Base-by-base conservation (phyloP, 1,140 invertebrate species). In the Belonocnema kinseyi region DNA sequence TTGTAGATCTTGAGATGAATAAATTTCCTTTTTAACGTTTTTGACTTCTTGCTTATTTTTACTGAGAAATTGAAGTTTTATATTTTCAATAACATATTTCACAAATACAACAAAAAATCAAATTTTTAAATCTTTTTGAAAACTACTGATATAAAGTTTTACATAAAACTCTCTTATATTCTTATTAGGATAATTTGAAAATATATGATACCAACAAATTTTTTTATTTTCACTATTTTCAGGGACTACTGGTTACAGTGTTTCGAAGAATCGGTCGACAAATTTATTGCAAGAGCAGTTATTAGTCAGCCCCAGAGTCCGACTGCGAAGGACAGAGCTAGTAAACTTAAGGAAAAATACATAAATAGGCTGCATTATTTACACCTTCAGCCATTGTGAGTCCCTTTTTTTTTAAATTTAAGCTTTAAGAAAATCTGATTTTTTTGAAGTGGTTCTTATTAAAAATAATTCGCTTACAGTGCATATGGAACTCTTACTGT, bases 171-270 rank as follows among this genome's bases (percentile, higher is more conserved):
- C 5, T 5, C 26, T 33, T n/a, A n/a, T n/a, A n/a, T n/a, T 33
- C 26, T 33, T 4, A 33, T 3, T 33, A 33, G 26, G 5, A 33
- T 33, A 33, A 33, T 8, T 4, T 14, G 3, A n/a, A 33, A 40
- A 53, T 72, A 53, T 53, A 17, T 52, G 40, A 54, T 10, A 61
- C 79, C 72, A 73, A 72, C 72, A 11, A 33, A 13, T 53, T 46
- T 77, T 58, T 56, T 50, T 77, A 66, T 73, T 77, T 84, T 26
- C n/a, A n/a, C 3, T 77, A 61, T 72, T 88, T 86, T 11, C 58
- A 93, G 97, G 83, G 94, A 96, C 80, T 99, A 99, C 91, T 99
- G 98, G 98, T 92, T 99, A 66, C 92, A 95, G 73, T 98, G 97
- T 88, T 97, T 99, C 87, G 95, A 97, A 87, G 94, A 97, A 82